Base-by-base conservation (phyloP, 1,140 invertebrate species). In the Phenacoccus solenopsis region DNA sequence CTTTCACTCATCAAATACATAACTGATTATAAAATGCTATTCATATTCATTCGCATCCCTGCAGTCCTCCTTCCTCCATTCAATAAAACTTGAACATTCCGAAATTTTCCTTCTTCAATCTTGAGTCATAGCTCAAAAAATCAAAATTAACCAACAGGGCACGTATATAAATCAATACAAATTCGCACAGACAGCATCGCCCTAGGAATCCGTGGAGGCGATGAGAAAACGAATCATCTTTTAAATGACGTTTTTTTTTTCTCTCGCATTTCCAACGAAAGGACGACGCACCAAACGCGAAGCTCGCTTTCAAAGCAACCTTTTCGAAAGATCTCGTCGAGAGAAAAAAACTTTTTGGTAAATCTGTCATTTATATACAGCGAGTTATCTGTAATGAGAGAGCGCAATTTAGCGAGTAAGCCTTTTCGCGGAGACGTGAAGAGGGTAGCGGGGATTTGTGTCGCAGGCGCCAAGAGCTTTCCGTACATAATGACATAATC, bases 221-320 rank as follows among this genome's bases (percentile, higher is more conserved):
- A n/a, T n/a, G 30, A 32, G 38, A 49, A 49, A 49, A 49, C 3
- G 38, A 49, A 49, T 49, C 38, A 49, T 10, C 20, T 49, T 49
- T 49, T 49, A 49, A 49, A 49, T 49, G 38, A 49, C 38, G 38
- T 49, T 49, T 49, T 49, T n/a, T n/a, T n/a, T n/a, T n/a, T n/a
- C n/a, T n/a, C n/a, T n/a, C 13, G 38, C 20, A 49, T 49, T 16
- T 49, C 20, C 12, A n/a, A 16, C 12, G 20, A 49, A 49, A 49
- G 38, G 38, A 49, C 38, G 38, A 10, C 30, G 30, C 13, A 13
- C 30, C 38, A n/a, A 16, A 10, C 13, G 5, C 13, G 38, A 49
- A 49, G 12, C 13, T 49, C 12, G 20, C 38, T 49, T 49, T 49
- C 38, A 49, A 49, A 49, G 38, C 20, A 49, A 49, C 12, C 12